Base-by-base conservation (phyloP, 2,797 vertebrate species). In the Spondyliosoma cantharus region DNA sequence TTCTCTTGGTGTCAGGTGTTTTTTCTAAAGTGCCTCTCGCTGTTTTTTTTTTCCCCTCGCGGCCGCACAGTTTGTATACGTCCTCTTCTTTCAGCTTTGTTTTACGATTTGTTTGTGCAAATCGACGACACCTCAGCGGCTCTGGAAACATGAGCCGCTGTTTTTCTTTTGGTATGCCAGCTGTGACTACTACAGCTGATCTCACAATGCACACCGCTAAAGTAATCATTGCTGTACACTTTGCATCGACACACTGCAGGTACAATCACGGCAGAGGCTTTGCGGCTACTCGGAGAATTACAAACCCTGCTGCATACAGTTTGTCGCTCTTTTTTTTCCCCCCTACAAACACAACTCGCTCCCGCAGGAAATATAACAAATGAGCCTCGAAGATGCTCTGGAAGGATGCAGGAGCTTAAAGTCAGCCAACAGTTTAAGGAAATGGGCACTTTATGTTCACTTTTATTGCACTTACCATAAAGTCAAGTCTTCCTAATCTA, bases 21-120 rank as follows among this genome's bases (percentile, higher is more conserved):
- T 70, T 56, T 6, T 56, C 4, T 66, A 12, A 54, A 49, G 15
- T 43, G 11, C 20, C 22, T 48, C 27, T 27, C 48, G 27, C 60
- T 71, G 16, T 74, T 62, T 43, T 59, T 52, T 13, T 46, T 46
- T 4, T 15, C 43, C 27, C 37, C 14, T 66, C 48, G 17, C 3
- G 5, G 20, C 81, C 71, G 1, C 85, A 61, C 17, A 15, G 27
- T 89, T 85, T 85, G 61, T 60, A 3, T 85, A 54, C 16, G 14
- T 29, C n/a, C 15, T 53, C 75, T 54, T 56, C 57, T 74, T 63
- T 71, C 80, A 43, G 59, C 67, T 78, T 88, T 75, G 62, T 70
- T 83, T 82, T 1, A n/a, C 24, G 58, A 92, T 90, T 90, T 92
- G 88, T 79, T 89, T 91, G 74, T 90, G 89, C 90, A 92, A 92